Conservation (phyloP, 2,113 vertebrate species). For the Opisthocomus hoazin region DNA sequence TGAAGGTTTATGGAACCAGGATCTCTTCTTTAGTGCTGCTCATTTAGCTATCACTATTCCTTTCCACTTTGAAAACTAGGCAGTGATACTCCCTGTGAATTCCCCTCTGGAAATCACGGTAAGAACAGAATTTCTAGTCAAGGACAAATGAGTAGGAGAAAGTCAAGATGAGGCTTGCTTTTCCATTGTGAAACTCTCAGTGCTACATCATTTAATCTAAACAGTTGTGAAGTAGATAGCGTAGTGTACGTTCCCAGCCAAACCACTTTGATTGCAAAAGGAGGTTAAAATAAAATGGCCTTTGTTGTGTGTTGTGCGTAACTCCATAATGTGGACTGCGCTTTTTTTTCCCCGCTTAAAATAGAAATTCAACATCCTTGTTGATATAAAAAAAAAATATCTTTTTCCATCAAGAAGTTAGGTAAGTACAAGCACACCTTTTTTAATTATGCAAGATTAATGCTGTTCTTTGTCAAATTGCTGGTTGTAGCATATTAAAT, state of each 20-base stretch:
- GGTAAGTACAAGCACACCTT: background rate
- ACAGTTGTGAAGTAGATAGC: background rate
- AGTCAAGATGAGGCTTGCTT: background rate
- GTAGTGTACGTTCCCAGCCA: background rate
- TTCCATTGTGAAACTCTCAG: background rate
- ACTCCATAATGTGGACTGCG: background rate
- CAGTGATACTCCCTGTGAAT: background rate
- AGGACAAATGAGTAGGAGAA: background rate
- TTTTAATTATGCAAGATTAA: background rate
- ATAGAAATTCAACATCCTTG: background rate
- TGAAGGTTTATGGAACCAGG: background rate
- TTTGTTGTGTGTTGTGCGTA: background rate
- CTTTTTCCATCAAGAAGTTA: background rate
- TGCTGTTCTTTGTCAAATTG: background rate
- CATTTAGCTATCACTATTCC: background rate
- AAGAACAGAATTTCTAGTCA: background rate
- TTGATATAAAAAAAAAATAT: background rate
- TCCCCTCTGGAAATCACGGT: background rate
- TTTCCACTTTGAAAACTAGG: background rate
- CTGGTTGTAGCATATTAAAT: background rate
- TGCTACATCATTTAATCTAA: background rate
- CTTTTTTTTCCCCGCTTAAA: background rate
- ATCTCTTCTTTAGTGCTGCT: background rate
- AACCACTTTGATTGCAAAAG: background rate
- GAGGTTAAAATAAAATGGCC: background rate